phyloP scores from a whole-genome alignment of 2,797 vertebrate genomes.

The Microctenopoma steveboyesi region DNA sequence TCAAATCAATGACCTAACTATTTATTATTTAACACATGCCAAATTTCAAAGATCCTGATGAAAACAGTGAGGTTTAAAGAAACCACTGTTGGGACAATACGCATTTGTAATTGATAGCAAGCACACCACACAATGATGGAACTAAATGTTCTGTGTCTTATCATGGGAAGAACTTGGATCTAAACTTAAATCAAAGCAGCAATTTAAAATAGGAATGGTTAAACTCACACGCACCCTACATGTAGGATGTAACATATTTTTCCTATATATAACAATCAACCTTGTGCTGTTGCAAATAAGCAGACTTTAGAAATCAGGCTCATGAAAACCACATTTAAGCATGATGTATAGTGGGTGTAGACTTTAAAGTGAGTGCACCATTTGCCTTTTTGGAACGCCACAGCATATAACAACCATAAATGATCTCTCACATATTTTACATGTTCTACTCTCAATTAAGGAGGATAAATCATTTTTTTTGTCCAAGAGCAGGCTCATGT shows the following conservation, averaged over 20 bases:
- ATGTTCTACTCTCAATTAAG: slow-evolving; percentile 43
- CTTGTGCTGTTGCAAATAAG: slow-evolving; percentile 3
- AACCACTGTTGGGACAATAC: not conserved
- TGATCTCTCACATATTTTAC: slow-evolving; percentile 29
- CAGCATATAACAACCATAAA: not conserved
- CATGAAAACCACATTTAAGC: slow-evolving; percentile 9
- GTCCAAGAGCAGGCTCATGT: slow-evolving; percentile 31
- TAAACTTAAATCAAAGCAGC: not conserved
- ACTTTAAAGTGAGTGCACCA: not conserved
- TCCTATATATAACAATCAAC: slow-evolving; percentile 1
- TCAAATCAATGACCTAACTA: slow-evolving; percentile 11
- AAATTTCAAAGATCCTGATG: not conserved
- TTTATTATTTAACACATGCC: not conserved
- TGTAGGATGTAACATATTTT: not conserved
- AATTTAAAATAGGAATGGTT: slow-evolving; percentile 2
- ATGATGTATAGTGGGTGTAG: slow-evolving; percentile 25
- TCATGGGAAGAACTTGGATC: not conserved
- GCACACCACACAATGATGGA: not conserved
- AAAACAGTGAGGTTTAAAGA: not conserved
- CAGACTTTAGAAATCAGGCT: slow-evolving; percentile 8
- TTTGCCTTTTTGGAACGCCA: not conserved
- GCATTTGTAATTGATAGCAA: slow-evolving; percentile 1
- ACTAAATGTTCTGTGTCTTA: not conserved
- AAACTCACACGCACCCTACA: not conserved
- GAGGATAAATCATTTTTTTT: slow-evolving; percentile 42